phyloP scores from a whole-genome alignment of 2,113 vertebrate genomes.

The Indicator indicator region DNA sequence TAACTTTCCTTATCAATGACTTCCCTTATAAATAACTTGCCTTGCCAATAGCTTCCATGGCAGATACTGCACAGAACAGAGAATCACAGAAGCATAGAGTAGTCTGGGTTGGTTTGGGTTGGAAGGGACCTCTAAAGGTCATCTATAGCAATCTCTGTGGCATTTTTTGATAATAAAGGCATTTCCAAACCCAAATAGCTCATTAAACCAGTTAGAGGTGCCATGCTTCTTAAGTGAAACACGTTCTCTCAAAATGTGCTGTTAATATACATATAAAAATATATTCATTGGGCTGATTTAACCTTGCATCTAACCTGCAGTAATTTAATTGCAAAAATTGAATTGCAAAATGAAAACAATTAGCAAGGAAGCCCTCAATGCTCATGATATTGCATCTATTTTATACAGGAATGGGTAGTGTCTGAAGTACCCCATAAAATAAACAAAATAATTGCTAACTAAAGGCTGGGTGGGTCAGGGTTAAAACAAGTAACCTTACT shows the following conservation, averaged over 20 bases:
- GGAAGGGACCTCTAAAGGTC: no score
- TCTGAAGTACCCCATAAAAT: background rate
- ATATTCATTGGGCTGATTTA: conserved; percentile 32
- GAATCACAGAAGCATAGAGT: no score
- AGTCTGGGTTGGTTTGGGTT: no score
- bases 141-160: background rate
- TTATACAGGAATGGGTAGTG: background rate
- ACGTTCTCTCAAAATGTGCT: conserved; percentile 46
- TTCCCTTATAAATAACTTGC: conserved; percentile 46
- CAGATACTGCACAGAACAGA: conserved; percentile 7
- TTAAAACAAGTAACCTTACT: conserved; percentile 2
- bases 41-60: conserved; percentile 43
- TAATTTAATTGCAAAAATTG: conserved; percentile 26
- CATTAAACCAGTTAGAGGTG: conserved; percentile 53
- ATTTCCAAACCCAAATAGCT: conserved; percentile 50
- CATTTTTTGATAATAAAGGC: conserved; percentile 49
- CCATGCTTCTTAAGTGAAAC: conserved; percentile 56
- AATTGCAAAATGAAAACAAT: conserved; percentile 27
- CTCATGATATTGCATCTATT: background rate
- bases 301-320: conserved; percentile 41
- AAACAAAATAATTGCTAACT: background rate
- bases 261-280: background rate
- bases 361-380: background rate
- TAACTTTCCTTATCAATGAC: conserved; percentile 41
- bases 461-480: background rate